phyloP scores from a whole-genome alignment of 2,113 vertebrate genomes.

The Pleuronectes platessa region DNA sequence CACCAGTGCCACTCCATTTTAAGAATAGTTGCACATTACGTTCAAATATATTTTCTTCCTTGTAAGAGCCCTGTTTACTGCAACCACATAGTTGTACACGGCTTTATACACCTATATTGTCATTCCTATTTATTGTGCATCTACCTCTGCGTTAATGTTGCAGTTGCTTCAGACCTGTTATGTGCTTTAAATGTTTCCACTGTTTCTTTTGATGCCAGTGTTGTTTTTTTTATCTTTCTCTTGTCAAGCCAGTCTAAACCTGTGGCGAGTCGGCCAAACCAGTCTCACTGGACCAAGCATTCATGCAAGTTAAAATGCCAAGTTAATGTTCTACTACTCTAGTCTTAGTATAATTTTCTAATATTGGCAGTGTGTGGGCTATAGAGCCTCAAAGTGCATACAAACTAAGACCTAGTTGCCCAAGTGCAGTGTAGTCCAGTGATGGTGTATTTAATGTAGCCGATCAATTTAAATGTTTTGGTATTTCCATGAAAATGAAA shows the following conservation, averaged over 20 bases:
- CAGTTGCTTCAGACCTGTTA: constrained; percentile 27
- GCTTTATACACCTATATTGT: constrained; percentile 11
- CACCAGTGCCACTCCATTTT: constrained; percentile 37
- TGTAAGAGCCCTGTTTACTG: constrained; percentile 25
- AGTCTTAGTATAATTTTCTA: constrained; percentile 26
- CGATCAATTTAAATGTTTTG: constrained; percentile 29
- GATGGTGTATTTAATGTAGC: constrained; percentile 49
- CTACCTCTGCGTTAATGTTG: constrained; percentile 66
- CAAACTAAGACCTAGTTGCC: constrained; percentile 29
- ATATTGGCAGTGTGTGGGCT: constrained; percentile 39
- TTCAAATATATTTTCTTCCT: not conserved
- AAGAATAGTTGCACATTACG: not conserved
- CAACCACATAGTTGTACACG: constrained; percentile 20
- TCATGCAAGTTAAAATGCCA: constrained; percentile 32
- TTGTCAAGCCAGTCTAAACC: constrained; percentile 26
- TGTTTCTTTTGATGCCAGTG: constrained; percentile 35
- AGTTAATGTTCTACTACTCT: constrained; percentile 36
- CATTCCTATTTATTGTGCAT: constrained; percentile 71
- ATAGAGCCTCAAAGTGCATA: constrained; percentile 22
- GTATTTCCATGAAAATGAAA: constrained; percentile 45
- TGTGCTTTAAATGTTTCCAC: constrained; percentile 20
- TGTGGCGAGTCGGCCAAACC: constrained; percentile 24
- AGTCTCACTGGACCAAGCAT: constrained; percentile 51
- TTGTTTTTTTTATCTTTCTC: constrained; percentile 30
- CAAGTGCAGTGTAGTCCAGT: constrained; percentile 55